Conservation (phyloP, 2,888 invertebrate species). For the Polymixis lichenea region DNA sequence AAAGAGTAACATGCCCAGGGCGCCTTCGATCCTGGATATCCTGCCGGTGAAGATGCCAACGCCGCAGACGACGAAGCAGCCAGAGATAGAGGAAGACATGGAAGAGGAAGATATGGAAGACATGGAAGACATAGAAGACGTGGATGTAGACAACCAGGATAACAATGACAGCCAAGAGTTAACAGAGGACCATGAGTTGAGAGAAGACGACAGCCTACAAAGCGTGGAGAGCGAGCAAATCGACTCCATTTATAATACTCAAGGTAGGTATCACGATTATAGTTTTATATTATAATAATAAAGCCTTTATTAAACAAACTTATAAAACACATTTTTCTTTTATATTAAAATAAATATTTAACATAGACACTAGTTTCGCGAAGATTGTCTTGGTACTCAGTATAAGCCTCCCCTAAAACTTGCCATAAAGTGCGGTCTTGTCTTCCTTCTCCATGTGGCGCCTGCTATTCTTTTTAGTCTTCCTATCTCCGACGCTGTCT, state of each 20-base stretch:
- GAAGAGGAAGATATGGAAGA: constrained; percentile 66
- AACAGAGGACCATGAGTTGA: constrained; percentile 37
- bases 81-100: constrained; percentile 59
- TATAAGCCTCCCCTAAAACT: too few species aligned
- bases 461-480: too few species aligned
- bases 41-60: constrained; percentile 87
- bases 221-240: constrained; percentile 94
- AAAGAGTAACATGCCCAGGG: constrained; percentile 83
- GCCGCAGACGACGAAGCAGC: constrained; percentile 40
- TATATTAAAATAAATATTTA: too few species aligned
- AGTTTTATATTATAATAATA: too few species aligned
- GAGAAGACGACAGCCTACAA: constrained; percentile 89
- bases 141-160: constrained; percentile 61
- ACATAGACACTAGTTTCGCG: too few species aligned
- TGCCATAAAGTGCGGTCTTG: too few species aligned
- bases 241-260: constrained; percentile 90
- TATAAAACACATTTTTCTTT: too few species aligned
- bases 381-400: too few species aligned
- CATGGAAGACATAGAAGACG: constrained; percentile 55
- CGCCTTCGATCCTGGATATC: constrained; percentile 92
- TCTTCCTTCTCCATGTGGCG: too few species aligned
- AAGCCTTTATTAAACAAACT: too few species aligned
- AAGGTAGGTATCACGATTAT: constrained; percentile 77
- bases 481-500: too few species aligned
- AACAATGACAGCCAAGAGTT: constrained; percentile 45